A percentile compares a stretch with the other conserved stretches of the same genome.
Conservation (phyloP, 2,888 invertebrate species). For the Arctia plantaginis region DNA sequence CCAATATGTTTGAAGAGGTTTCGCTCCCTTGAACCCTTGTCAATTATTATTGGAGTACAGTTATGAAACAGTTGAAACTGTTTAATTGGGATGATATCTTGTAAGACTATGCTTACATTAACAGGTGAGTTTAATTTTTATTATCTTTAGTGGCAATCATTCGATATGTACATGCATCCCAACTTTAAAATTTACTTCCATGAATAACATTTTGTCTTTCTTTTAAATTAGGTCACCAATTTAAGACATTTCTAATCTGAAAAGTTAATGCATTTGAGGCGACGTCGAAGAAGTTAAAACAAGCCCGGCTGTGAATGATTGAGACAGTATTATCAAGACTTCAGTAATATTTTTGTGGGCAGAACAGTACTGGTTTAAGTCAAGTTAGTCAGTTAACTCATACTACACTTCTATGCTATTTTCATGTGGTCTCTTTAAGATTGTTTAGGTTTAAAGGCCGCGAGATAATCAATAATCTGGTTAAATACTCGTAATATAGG, state of each 20-base stretch:
- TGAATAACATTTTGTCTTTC: not conserved
- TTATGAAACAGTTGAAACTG: slow-evolving; percentile 1
- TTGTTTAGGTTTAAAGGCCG: not conserved
- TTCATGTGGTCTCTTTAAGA: not conserved
- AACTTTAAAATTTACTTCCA: too few relatives aligned
- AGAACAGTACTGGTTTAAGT: not conserved
- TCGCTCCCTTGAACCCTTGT: not conserved
- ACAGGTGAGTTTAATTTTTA: not conserved
- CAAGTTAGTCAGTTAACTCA: not conserved
- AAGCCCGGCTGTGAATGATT: not conserved
- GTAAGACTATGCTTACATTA: not conserved
- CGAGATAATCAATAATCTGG: not conserved
- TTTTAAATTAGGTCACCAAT: not conserved
- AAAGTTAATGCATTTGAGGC: not conserved
- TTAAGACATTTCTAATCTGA: not conserved
- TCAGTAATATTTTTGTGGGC: not conserved
- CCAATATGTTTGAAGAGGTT: not conserved
- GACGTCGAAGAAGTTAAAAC: not conserved
- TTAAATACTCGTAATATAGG: not conserved
- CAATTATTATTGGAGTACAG: not conserved
- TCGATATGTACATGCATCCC: too few relatives aligned
- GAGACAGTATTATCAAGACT: not conserved
- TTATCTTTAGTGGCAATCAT: too few relatives aligned
- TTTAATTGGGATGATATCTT: not conserved
- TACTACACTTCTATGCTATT: not conserved